A percentile compares a stretch with the other conserved stretches of the same genome.
These are phyloP conservation scores for Cancer borealis DNA, from an alignment of 2,888 invertebrate genomes.

Conservation along the genomic window DNA sequence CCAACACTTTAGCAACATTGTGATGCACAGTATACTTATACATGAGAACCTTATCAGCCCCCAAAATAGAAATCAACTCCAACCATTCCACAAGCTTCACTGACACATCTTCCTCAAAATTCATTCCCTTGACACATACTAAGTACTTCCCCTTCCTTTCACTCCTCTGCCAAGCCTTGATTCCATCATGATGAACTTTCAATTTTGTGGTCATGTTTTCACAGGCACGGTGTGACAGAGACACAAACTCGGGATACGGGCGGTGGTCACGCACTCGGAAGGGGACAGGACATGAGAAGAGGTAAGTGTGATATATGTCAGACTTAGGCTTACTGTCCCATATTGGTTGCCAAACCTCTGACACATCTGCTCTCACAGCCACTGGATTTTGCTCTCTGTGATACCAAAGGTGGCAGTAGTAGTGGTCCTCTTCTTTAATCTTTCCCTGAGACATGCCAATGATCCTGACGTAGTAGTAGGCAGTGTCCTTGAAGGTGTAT, in stretches of 20 bases:
- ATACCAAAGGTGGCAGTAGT: conserved; percentile 72
- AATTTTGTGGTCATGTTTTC: conserved; percentile 81
- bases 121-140: conserved; percentile 87
- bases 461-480: conserved; percentile 77
- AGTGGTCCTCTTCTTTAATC: conserved; percentile 7
- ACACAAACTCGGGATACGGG: conserved; percentile 81
- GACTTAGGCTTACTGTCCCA: conserved; percentile 82
- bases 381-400: conserved; percentile 36
- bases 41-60: conserved; percentile 85
- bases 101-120: conserved; percentile 85
- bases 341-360: conserved; percentile 84
- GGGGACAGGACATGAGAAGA: conserved; percentile 85
- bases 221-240: conserved; percentile 83
- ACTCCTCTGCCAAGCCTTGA: conserved; percentile 66
- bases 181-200: conserved; percentile 79
- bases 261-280: conserved; percentile 79
- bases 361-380: conserved; percentile 55
- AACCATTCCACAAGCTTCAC: conserved; percentile 86
- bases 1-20: conserved; percentile 83
- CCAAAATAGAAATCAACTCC: conserved; percentile 85
- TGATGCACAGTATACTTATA: conserved; percentile 84
- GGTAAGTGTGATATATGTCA: conserved; percentile 82
- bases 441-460: conserved; percentile 77
- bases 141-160: conserved; percentile 82
- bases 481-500: conserved; percentile 46